Conservation (phyloP, 1,140 invertebrate genomes). For the Caenorhabditis tropicalis region DNA sequence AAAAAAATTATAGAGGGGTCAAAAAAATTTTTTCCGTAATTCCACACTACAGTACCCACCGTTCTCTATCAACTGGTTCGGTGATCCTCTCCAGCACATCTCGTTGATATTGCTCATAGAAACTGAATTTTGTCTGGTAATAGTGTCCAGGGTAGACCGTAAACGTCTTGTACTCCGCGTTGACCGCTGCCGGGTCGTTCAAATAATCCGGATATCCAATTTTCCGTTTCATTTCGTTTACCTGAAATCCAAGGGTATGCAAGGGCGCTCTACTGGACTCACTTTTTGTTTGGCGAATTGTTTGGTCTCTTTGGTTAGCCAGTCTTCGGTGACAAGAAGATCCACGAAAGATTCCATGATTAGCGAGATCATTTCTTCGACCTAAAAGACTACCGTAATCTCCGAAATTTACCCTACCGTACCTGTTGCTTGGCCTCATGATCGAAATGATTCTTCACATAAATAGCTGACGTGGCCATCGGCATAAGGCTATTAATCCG, state of each 20-base stretch:
- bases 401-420: too few species aligned
- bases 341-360: slow-evolving; percentile 88
- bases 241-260: slow-evolving; percentile 68
- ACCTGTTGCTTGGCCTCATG: slow-evolving; percentile 72
- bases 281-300: slow-evolving; percentile 81
- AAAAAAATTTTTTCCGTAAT: not conserved
- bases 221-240: slow-evolving; percentile 74
- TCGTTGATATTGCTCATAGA: slow-evolving; percentile 71
- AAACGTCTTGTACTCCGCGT: slow-evolving; percentile 57
- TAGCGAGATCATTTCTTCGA: slow-evolving; percentile 79
- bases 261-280: too few species aligned
- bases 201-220: slow-evolving; percentile 75
- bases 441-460: slow-evolving; percentile 71
- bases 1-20: not conserved
- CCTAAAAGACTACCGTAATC: too few species aligned
- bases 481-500: slow-evolving; percentile 70
- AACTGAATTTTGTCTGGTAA: slow-evolving; percentile 71
- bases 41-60: not conserved
- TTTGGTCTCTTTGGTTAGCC: slow-evolving; percentile 88
- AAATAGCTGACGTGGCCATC: slow-evolving; percentile 71
- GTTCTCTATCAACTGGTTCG: slow-evolving; percentile 68
- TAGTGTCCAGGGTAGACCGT: slow-evolving; percentile 65
- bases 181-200: slow-evolving; percentile 72
- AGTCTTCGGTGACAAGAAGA: slow-evolving; percentile 83
- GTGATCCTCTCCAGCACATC: slow-evolving; percentile 71